A percentile compares a stretch with the other conserved stretches of the same genome.
Evolutionary conservation across 2,888 invertebrate species (phyloP).

Genomic region (Morpho deidamia): DNA sequence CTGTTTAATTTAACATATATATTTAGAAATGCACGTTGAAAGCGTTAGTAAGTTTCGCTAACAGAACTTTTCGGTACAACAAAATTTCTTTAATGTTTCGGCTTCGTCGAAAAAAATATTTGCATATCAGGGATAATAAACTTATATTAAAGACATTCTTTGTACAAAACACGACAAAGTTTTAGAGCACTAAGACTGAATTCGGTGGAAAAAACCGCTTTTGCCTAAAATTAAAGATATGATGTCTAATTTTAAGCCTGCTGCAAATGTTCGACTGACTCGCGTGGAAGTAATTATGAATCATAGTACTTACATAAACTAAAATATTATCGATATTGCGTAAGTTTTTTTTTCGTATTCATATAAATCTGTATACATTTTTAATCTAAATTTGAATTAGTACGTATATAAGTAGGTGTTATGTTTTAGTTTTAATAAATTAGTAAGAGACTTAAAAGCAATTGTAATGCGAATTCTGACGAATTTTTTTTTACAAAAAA

Average conservation of each 20-base stretch:
- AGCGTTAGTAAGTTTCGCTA: slow-evolving; percentile 33
- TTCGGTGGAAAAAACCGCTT: slow-evolving; percentile 53
- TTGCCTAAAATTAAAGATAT: slow-evolving; percentile 39
- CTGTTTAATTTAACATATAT: slow-evolving; percentile 7
- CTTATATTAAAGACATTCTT: slow-evolving; percentile 40
- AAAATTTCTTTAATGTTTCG: slow-evolving; percentile 6
- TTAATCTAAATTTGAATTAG: too few species aligned
- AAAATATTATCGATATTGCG: too few species aligned
- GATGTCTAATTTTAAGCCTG: slow-evolving; percentile 34
- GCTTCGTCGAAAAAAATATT: slow-evolving; percentile 16
- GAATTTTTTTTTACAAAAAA: not conserved
- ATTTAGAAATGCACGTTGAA: slow-evolving; percentile 35
- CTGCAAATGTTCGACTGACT: slow-evolving; percentile 19
- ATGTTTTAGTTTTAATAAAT: not conserved
- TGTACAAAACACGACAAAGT: slow-evolving; percentile 44
- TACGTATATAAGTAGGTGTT: not conserved
- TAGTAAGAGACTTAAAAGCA: not conserved
- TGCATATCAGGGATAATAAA: slow-evolving; percentile 28
- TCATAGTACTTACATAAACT: too few species aligned
- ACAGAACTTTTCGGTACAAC: slow-evolving; percentile 18
- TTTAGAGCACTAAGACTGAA: slow-evolving; percentile 75
- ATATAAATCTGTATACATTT: too few species aligned
- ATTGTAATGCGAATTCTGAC: not conserved
- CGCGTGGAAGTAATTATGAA: too few species aligned
- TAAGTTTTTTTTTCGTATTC: too few species aligned